phyloP scores from a whole-genome alignment of 1,140 invertebrate species.

The Dreissena polymorpha region DNA sequence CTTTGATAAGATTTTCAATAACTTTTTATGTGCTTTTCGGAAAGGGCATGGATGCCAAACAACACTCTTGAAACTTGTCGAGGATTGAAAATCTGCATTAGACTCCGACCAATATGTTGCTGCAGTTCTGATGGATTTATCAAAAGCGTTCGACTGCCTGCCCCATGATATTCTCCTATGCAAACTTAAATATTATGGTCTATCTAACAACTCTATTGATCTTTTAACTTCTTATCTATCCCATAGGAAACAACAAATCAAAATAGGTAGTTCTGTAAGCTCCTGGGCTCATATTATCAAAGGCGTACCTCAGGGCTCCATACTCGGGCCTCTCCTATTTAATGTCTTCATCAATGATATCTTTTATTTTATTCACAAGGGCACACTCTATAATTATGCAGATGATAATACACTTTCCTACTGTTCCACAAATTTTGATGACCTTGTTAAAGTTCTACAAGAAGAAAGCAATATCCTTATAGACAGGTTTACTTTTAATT shows the following conservation, averaged over 20 bases:
- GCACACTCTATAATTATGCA: constrained; percentile 34
- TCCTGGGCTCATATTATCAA: constrained; percentile 7
- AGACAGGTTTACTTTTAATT: constrained; percentile 11
- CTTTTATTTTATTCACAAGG: constrained; percentile 33
- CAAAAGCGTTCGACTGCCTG: constrained; percentile 19
- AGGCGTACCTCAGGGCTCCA: constrained; percentile 38
- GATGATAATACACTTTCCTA: constrained; percentile 28
- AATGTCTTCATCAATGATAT: constrained; percentile 45
- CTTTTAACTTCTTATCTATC: constrained; percentile 25
- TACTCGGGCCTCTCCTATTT: constrained; percentile 23
- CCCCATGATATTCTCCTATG: constrained; percentile 11
- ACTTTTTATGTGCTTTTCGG: too few relatives aligned
- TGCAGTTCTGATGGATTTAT: constrained; percentile 17
- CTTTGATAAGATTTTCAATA: constrained; percentile 43
- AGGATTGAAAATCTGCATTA: too few relatives aligned
- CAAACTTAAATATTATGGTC: constrained; percentile 5
- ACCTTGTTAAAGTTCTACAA: neutral
- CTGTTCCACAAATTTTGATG: constrained; percentile 3
- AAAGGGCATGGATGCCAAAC: too few relatives aligned
- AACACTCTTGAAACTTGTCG: too few relatives aligned
- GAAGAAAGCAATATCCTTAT: neutral
- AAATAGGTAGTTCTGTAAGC: constrained; percentile 4
- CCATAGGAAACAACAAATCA: too few relatives aligned
- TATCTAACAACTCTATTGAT: neutral
- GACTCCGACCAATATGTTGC: too few relatives aligned